Percentiles rank a stretch among this genome's conserved stretches.
Conservation (phyloP, 2,797 vertebrate genomes). For the Rhinogobio ventralis region DNA sequence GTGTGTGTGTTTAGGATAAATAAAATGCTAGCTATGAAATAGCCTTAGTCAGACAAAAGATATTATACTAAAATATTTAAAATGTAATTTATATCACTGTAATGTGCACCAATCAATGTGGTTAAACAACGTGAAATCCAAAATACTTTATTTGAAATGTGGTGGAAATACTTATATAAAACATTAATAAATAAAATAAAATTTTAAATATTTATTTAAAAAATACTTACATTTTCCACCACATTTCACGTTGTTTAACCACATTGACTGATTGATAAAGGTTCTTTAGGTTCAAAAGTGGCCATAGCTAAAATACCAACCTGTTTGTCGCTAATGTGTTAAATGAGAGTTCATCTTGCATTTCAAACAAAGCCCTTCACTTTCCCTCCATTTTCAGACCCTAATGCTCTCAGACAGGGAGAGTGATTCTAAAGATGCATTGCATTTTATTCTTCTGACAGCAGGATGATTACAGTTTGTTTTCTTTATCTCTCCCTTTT, state of each 20-base stretch:
- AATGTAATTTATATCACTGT: not conserved
- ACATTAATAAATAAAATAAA: conserved; percentile 1
- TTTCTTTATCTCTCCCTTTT: conserved; percentile 68
- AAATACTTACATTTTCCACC: not conserved
- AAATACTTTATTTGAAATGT: not conserved
- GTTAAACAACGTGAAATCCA: not conserved
- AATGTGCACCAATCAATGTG: not conserved
- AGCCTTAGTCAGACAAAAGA: no score
- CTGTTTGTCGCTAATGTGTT: not conserved
- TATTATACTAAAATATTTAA: no score
- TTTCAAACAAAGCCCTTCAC: conserved; percentile 45
- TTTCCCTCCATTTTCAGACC: conserved; percentile 32
- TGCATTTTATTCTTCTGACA: conserved; percentile 45
- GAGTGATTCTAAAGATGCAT: conserved; percentile 51
- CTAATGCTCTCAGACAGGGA: conserved; percentile 20
- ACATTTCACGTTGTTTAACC: no score
- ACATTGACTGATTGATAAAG: no score
- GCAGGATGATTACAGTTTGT: conserved; percentile 60
- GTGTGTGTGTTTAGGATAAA: no score
- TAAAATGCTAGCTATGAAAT: no score
- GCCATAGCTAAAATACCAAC: not conserved
- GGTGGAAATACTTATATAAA: not conserved
- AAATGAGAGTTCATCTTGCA: conserved; percentile 22
- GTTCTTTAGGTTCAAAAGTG: not conserved
- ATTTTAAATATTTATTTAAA: not conserved